These are phyloP conservation scores for Wasmannia auropunctata DNA, from an alignment of 1,140 invertebrate species.

Conservation along the genomic window DNA sequence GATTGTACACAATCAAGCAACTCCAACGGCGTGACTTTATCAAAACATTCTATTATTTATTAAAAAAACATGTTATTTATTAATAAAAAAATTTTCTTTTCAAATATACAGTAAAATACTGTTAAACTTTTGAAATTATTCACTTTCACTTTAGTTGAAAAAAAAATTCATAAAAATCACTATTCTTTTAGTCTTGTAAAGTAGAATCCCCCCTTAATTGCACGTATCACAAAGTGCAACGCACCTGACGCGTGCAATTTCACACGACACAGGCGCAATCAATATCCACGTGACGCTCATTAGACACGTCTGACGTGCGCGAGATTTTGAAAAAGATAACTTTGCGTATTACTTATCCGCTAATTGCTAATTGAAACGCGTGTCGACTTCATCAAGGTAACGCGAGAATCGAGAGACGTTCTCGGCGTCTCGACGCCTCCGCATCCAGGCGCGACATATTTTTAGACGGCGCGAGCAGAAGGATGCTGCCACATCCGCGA, in stretches of 20 bases:
- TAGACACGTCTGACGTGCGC: neutral
- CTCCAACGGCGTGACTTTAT: no score
- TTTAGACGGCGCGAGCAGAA: slow-evolving; percentile 24
- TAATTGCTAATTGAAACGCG: neutral
- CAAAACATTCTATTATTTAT: no score
- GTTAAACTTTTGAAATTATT: no score
- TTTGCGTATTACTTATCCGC: neutral
- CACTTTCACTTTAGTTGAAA: no score
- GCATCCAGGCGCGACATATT: slow-evolving; percentile 2
- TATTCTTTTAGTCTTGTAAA: no score
- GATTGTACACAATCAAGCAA: no score
- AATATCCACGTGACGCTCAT: neutral
- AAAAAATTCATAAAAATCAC: no score
- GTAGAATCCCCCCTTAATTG: no score
- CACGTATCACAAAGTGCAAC: no score
- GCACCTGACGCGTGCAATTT: neutral
- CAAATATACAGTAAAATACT: no score
- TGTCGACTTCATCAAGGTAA: neutral
- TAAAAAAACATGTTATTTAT: no score
- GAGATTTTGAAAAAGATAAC: neutral
- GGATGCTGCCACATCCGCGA: neutral
- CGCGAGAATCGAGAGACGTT: neutral
- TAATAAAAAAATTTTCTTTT: no score
- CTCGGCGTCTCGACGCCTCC: slow-evolving; percentile 14
- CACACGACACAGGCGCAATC: neutral